Evolutionary conservation across 2,888 invertebrate genomes (phyloP), one percentile per base, ranked within the genome.

Genomic region (Drosophila demipolita): DNA sequence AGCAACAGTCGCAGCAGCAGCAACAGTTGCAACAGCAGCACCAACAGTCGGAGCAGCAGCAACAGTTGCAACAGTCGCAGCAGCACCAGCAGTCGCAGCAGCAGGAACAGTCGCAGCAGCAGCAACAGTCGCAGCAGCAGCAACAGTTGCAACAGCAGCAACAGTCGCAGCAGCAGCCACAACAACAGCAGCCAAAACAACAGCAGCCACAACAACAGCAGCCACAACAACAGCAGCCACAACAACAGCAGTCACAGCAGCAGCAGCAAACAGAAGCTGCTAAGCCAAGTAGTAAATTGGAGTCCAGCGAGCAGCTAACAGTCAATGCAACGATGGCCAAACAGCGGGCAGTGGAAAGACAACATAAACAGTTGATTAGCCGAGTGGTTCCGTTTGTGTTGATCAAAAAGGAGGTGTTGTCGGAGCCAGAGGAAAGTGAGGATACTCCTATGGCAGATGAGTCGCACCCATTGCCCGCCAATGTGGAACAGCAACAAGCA

Each of bases 381-480:
- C 90, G 87, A 40, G 85, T 92, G 23, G 78, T 91, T 23, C 92
- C 91, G 1, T 91, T 91, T 75, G 69, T 91, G 9, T 90, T 91
- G 54, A 89, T 93, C n/a, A 92, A 93, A 78, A 88, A 82, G 9
- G 93, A 92, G 65, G 68, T 89, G 5, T 35, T 80, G 6, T 91
- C 91, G 0, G 85, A 87, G 35, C 67, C 81, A 12, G 91, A 91
- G 55, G 89, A 90, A n/a, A 85, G 76, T 35, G 82, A 75, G 1
- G 82, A 81, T 23, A 33, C 60, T 12, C 17, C 64, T 17, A 26
- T 33, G 20, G 20, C 26, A 11, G 45, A 60, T 29, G 36, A 64
- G 15, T 35, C 33, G 15, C 57, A 40, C 11, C 38, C 60, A 1
- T 33, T 17, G 20, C 64, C 73, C 12, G 86, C 84, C 32, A 84